Evolutionary conservation across 2,113 vertebrate species (phyloP).

Genomic region (Albula goreensis): DNA sequence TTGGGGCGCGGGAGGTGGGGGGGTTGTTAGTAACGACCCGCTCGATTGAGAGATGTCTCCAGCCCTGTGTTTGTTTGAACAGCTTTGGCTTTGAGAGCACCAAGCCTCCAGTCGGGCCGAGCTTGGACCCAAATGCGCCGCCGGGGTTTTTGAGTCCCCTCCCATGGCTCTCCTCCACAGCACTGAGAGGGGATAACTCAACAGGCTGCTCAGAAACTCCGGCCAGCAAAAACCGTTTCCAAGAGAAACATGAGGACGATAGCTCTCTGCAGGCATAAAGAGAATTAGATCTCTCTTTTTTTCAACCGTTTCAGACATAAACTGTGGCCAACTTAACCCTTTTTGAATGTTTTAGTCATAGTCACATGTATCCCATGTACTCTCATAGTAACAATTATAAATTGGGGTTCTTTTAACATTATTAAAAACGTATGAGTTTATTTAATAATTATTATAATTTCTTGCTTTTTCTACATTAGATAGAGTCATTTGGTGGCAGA

Average conservation of each 20-base stretch:
- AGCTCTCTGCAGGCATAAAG: background rate
- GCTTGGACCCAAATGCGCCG: slow-evolving; percentile 3
- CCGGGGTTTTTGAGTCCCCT: slow-evolving; percentile 8
- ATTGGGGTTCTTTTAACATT: too few relatives aligned
- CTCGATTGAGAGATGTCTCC: slow-evolving; percentile 4
- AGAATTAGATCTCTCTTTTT: background rate
- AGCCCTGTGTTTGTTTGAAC: slow-evolving; percentile 25
- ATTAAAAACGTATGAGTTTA: too few relatives aligned
- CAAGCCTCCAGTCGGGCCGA: background rate
- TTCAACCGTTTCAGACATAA: background rate
- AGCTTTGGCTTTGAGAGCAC: slow-evolving; percentile 7
- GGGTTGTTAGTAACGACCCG: background rate
- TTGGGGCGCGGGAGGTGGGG: background rate
- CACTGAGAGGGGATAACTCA: background rate
- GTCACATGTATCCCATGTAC: too few relatives aligned
- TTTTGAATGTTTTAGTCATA: background rate
- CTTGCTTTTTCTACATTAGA: background rate
- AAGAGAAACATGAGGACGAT: slow-evolving; percentile 13
- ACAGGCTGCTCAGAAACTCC: background rate
- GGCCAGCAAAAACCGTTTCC: background rate
- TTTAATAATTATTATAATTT: background rate
- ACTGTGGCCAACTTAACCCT: background rate
- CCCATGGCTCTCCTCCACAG: slow-evolving; percentile 14
- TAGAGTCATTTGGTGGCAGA: background rate
- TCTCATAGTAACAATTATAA: too few relatives aligned